Conservation (phyloP, 30 jellyfish, hydroid and myxozoan species). For the Rhopilema esculentum region DNA sequence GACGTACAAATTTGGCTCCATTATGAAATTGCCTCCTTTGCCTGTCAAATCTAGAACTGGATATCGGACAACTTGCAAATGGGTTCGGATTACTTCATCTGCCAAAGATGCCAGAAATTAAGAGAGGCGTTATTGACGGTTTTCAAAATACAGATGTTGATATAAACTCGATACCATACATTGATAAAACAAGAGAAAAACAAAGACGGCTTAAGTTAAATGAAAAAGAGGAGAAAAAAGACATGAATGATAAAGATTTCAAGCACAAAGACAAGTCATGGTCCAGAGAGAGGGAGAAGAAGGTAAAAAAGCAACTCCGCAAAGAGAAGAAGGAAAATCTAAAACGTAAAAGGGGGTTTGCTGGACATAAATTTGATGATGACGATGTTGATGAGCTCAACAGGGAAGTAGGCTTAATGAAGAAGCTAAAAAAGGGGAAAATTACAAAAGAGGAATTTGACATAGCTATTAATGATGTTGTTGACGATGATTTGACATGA, state of each 20-base stretch:
- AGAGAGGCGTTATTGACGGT: constrained; percentile 52
- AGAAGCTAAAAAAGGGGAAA: constrained; percentile 84
- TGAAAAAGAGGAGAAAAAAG: constrained; percentile 42
- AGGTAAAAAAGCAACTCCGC: constrained; percentile 39
- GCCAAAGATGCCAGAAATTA: constrained; percentile 99
- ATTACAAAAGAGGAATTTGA: constrained; percentile 86
- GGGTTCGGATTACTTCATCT: constrained; percentile 93
- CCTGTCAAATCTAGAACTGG: constrained; percentile 57
- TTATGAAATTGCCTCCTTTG: neutral
- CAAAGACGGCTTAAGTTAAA: constrained; percentile 58
- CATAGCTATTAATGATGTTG: constrained; percentile 59
- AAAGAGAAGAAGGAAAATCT: constrained; percentile 45
- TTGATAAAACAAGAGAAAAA: constrained; percentile 81
- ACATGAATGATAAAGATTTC: neutral
- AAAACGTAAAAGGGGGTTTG: constrained; percentile 68
- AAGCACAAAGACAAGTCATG: constrained; percentile 44
- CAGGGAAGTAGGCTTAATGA: constrained; percentile 83
- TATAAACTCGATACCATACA: constrained; percentile 58
- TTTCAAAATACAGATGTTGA: constrained; percentile 65
- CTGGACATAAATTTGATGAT: constrained; percentile 60
- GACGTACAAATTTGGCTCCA: neutral
- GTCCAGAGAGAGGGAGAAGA: constrained; percentile 66
- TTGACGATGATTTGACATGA: constrained; percentile 21
- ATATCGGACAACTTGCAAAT: constrained; percentile 82
- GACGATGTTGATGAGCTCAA: constrained; percentile 84